These are phyloP conservation scores for Ormyrus thymus DNA, from an alignment of 2,888 invertebrate genomes.

Conservation along the genomic window DNA sequence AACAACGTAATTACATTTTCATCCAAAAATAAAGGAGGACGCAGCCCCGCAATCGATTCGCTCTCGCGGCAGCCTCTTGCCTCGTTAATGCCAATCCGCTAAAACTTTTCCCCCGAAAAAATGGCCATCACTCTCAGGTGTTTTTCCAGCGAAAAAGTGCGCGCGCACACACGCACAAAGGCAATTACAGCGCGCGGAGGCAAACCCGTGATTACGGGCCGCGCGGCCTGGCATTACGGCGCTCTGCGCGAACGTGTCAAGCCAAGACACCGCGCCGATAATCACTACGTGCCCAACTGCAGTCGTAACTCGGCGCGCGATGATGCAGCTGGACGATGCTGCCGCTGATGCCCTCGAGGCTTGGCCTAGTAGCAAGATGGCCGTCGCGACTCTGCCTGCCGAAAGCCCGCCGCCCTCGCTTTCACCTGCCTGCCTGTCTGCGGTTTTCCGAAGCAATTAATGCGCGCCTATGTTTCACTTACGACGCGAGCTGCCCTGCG, in stretches of 20 bases:
- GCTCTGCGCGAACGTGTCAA: slow-evolving; percentile 10
- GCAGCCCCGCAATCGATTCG: not conserved
- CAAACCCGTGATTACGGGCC: slow-evolving; percentile 17
- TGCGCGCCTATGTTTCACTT: not conserved
- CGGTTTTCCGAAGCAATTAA: slow-evolving; percentile 16
- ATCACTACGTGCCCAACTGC: slow-evolving; percentile 9
- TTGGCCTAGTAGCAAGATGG: not conserved
- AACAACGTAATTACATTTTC: not conserved
- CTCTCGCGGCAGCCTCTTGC: not conserved
- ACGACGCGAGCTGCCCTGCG: not conserved
- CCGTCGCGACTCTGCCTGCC: slow-evolving; percentile 17
- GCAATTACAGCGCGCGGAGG: no score
- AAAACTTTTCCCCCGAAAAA: no score
- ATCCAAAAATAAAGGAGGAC: no score
- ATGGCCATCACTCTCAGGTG: not conserved
- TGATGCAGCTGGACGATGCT: not conserved
- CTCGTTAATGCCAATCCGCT: no score
- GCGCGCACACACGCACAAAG: no score
- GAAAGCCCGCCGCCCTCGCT: not conserved
- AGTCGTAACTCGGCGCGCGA: slow-evolving; percentile 32
- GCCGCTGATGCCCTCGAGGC: slow-evolving; percentile 24
- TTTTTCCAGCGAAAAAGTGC: not conserved
- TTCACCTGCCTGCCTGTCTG: slow-evolving; percentile 4
- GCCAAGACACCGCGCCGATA: slow-evolving; percentile 16
- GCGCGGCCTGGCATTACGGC: not conserved